These are phyloP conservation scores for Archocentrus centrarchus DNA, from an alignment of 2,113 vertebrate species.

Conservation along the genomic window DNA sequence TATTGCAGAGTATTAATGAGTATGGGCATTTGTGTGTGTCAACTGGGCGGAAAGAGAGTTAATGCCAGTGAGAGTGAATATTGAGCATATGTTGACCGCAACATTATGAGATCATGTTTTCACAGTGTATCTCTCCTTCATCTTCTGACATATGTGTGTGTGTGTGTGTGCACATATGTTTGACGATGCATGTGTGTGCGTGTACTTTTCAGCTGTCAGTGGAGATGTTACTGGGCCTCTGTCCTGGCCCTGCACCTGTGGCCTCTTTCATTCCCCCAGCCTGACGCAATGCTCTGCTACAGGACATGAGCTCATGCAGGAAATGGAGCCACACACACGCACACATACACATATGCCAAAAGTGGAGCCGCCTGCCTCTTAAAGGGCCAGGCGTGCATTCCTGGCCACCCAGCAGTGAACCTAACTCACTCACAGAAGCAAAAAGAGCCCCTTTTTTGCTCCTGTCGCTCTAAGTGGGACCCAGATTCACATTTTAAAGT, in stretches of 20 bases:
- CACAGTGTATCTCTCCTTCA: constrained; percentile 13
- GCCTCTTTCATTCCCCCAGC: constrained; percentile 83
- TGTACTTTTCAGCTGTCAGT: constrained; percentile 51
- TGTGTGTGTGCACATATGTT: not conserved
- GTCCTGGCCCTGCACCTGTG: constrained; percentile 84
- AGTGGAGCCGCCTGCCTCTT: constrained; percentile 81
- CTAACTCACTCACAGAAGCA: constrained; percentile 66
- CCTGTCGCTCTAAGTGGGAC: constrained; percentile 40
- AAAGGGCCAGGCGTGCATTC: constrained; percentile 79
- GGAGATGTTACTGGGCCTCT: constrained; percentile 76
- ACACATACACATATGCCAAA: constrained; percentile 76
- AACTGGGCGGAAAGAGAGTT: not conserved
- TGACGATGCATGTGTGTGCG: not conserved
- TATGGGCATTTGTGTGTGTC: not conserved
- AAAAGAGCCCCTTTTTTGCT: constrained; percentile 52
- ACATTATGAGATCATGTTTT: constrained; percentile 24
- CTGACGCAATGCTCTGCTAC: constrained; percentile 88
- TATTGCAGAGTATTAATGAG: constrained; percentile 63
- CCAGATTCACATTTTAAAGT: constrained; percentile 54
- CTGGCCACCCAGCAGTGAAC: constrained; percentile 63
- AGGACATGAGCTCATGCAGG: constrained; percentile 90
- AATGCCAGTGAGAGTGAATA: constrained; percentile 40
- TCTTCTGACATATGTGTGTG: constrained; percentile 21
- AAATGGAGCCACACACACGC: constrained; percentile 75
- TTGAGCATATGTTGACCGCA: constrained; percentile 34